Evolutionary conservation across 2,888 invertebrate species (phyloP).

Genomic region (Platypus cylindrus): DNA sequence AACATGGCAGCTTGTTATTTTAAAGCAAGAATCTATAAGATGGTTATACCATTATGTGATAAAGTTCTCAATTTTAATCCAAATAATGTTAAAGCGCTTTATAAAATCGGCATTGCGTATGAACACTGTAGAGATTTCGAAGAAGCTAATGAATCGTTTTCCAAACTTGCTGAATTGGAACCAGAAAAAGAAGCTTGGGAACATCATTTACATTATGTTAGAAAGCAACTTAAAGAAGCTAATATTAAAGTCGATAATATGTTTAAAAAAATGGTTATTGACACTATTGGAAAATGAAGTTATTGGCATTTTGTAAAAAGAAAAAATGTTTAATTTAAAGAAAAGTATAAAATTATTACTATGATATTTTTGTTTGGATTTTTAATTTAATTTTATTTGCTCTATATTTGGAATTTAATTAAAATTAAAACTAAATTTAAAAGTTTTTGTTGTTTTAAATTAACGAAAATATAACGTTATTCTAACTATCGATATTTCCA

Average conservation of each 20-base stretch:
- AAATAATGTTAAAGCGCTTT: conserved; percentile 38
- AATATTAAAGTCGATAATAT: conserved; percentile 43
- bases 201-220: conserved; percentile 44
- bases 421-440: too few relatives aligned
- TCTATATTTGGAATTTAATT: too few relatives aligned
- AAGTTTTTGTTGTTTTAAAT: too few relatives aligned
- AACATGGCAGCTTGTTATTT: conserved; percentile 76
- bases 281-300: conserved; percentile 7
- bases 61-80: conserved; percentile 35
- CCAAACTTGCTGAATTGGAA: conserved; percentile 43
- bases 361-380: too few relatives aligned
- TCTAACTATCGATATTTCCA: too few relatives aligned
- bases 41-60: conserved; percentile 49
- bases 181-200: conserved; percentile 52
- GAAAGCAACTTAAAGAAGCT: conserved; percentile 43
- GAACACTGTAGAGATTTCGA: conserved; percentile 49
- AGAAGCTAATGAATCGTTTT: conserved; percentile 47
- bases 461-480: too few relatives aligned
- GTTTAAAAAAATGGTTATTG: conserved; percentile 40
- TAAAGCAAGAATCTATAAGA: conserved; percentile 50
- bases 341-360: too few relatives aligned
- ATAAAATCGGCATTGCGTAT: conserved; percentile 39
- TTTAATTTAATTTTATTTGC: too few relatives aligned
- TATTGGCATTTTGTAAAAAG: not conserved
- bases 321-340: conserved; percentile 3